A percentile compares a stretch with the other conserved stretches of the same genome.
phyloP scores from a whole-genome alignment of 2,797 vertebrate genomes.

The Halcyon leucocephala region DNA sequence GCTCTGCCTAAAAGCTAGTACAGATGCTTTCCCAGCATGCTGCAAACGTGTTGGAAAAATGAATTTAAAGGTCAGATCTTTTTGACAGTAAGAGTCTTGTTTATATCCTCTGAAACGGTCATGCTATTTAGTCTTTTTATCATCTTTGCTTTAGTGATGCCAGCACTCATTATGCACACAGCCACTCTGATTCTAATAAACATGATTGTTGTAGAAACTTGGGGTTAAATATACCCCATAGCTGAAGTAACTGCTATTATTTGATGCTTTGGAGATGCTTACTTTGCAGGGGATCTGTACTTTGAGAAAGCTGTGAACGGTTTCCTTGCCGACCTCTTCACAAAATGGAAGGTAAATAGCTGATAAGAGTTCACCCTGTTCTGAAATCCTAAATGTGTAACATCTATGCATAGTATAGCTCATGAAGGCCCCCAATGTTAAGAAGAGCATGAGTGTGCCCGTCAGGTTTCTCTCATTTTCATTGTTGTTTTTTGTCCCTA shows the following conservation, averaged over 20 bases:
- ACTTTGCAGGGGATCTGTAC: conserved; percentile 90
- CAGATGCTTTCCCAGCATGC: conserved; percentile 63
- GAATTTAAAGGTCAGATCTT: conserved; percentile 10
- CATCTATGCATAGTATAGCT: background rate
- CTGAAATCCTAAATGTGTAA: background rate
- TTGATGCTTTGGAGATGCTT: background rate
- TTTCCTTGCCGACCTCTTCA: conserved; percentile 95
- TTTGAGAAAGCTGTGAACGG: conserved; percentile 98
- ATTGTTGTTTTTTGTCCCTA: background rate
- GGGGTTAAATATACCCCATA: background rate
- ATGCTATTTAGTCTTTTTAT: background rate
- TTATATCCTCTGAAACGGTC: background rate
- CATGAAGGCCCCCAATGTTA: background rate
- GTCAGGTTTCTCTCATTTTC: background rate
- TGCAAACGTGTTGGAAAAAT: background rate
- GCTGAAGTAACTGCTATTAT: background rate
- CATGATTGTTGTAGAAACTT: background rate
- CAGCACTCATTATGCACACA: background rate
- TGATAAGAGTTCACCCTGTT: background rate
- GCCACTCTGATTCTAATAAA: background rate
- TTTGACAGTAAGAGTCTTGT: background rate
- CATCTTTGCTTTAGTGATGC: background rate
- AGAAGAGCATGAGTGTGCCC: background rate
- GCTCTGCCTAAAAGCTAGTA: background rate
- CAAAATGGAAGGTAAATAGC: conserved; percentile 93